A percentile compares a stretch with the other conserved stretches of the same genome.
Evolutionary conservation across 1,140 invertebrate genomes (phyloP).

Genomic region (Phortica variegata): DNA sequence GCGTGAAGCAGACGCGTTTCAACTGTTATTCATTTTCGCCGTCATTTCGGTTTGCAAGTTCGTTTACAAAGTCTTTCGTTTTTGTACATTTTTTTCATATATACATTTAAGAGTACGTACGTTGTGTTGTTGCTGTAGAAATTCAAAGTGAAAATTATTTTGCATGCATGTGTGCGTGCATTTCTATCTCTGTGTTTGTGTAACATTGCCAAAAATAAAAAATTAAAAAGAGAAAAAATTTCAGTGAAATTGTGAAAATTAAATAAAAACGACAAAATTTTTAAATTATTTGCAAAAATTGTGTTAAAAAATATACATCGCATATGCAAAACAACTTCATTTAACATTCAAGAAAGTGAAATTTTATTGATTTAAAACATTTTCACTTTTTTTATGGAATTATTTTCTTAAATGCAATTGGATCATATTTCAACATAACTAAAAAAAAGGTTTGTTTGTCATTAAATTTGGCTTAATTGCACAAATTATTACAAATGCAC

Average conservation of each 20-base stretch:
- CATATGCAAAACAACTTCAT: no score
- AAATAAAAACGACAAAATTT: slow-evolving; percentile 20
- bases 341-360: no score
- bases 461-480: no score
- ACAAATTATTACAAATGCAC: no score
- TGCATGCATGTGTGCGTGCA: slow-evolving; percentile 10
- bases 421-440: no score
- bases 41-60: slow-evolving; percentile 1
- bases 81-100: background rate
- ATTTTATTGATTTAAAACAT: slow-evolving; percentile 13
- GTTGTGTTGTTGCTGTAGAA: slow-evolving; percentile 19
- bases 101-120: slow-evolving; percentile 33
- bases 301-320: no score
- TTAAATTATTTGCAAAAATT: no score
- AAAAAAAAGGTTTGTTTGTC: no score
- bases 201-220: background rate
- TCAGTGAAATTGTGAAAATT: slow-evolving; percentile 46
- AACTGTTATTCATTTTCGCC: slow-evolving; percentile 8
- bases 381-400: slow-evolving; percentile 54
- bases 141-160: slow-evolving; percentile 48
- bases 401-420: slow-evolving; percentile 16
- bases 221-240: slow-evolving; percentile 25
- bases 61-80: slow-evolving; percentile 12
- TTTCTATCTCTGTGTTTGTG: slow-evolving; percentile 1
- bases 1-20: slow-evolving; percentile 18